Evolutionary conservation across 2,113 vertebrate species (phyloP), one percentile per base, ranked within the genome.

Genomic region (Copsychus sechellarum): DNA sequence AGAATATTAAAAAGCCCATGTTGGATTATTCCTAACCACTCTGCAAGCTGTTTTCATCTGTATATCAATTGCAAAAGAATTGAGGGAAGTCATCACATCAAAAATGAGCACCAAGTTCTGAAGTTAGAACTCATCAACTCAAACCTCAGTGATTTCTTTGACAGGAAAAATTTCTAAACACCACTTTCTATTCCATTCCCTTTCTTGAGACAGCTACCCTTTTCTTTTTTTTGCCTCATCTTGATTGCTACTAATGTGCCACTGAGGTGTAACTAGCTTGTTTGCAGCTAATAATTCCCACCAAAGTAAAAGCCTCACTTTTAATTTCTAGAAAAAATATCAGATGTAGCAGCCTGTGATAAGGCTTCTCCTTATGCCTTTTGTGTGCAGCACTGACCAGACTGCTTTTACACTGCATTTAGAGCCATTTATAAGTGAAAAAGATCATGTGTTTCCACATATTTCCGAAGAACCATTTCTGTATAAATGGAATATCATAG

Each of bases 171-270:
- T 42, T 87, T 95, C 43, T 88, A 79, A 96, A 82, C 14, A 40
- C 3, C 16, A 2, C 19, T 92, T 97, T 65, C 54, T 36, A 60
- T 93, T 97, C 66, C 60, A 77, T 82, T 93, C 50, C 24, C 56
- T 95, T 95, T 96, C 90, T 86, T 96, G 73, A 92, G 60, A 81
- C 11, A 96, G 57, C 13, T 81, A 60, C 18, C 34, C 42, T 95
- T 96, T 90, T 61, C 64, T 83, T 58, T 47, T 58, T 66, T 85
- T 50, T 45, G 11, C 72, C 45, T 95, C 64, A 92, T 78, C 82
- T 86, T 92, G 81, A 71, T 87, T 85, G 73, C 67, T 80, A 90
- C 34, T 65, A 65, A 93, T 53, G 36, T 71, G 48, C 15, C 70
- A 87, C 70, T 89, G 67, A 94, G 76, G 14, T 78, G 13, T 45